Evolutionary conservation across 2,797 vertebrate genomes (phyloP).

Genomic region (Arremon aurantiirostris): DNA sequence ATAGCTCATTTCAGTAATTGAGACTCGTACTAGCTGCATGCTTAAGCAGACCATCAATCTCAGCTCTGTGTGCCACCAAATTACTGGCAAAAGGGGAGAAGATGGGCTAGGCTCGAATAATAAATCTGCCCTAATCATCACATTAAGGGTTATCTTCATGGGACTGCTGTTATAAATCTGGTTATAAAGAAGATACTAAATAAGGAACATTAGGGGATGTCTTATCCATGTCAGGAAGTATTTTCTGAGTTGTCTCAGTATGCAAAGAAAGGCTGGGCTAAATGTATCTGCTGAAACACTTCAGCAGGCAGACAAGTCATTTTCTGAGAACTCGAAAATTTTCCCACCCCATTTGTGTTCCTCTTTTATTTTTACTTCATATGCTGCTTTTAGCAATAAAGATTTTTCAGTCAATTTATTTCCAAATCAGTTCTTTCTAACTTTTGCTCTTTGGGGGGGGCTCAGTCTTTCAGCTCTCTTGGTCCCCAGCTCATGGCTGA

Average conservation of each 20-base stretch:
- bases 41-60: not conserved
- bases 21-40: not conserved
- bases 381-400: not conserved
- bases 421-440: not conserved
- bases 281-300: not conserved
- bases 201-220: not conserved
- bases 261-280: not conserved
- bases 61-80: not conserved
- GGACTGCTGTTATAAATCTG: not conserved
- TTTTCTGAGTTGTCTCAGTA: not conserved
- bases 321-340: not conserved
- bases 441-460: not conserved
- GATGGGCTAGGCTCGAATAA: not conserved
- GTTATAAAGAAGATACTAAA: not conserved
- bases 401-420: not conserved
- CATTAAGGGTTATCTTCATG: not conserved
- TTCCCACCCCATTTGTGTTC: not conserved
- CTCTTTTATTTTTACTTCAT: not conserved
- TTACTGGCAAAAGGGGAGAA: not conserved
- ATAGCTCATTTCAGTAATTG: not conserved
- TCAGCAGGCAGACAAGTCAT: not conserved
- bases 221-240: not conserved
- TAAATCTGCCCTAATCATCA: not conserved
- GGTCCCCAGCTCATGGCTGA: not conserved
- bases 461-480: not conserved